Base-by-base conservation (phyloP, 2,888 invertebrate genomes). In the Drosophila anomelani region DNA sequence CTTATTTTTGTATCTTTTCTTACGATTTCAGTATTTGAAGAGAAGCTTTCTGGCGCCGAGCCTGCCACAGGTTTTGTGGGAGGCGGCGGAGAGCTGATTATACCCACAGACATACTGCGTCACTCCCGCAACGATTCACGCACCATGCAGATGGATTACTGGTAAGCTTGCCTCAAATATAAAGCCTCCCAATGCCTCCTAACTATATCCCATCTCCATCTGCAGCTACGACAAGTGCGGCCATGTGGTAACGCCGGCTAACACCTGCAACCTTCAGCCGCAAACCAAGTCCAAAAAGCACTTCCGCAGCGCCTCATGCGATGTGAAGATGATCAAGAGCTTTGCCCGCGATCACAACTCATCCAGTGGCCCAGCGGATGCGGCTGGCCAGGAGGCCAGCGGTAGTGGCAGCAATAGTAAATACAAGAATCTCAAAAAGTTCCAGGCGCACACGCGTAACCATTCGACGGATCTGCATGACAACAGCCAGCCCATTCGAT, bases 21-120 rank as follows among this genome's bases (percentile, higher is more conserved):
- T 20, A 20, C 20, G 20, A 20, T 81, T 79, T 1, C 90, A 96
- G 96, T 96, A 64, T 96, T 96, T 91, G 96, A 96, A 88, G 96
- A 96, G 89, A 94, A 95, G 46, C 94, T 94, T 1, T 74, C 83
- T 17, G 79, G 79, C 7, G 92, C 93, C 17, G 90, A 90, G 17
- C 94, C 94, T 71, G 93, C 94, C 49, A 71, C 79, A 29, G 81
- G 84, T 4, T 85, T 87, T 41, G 90, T 82, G 26, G 71, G 80
- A 1, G 79, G 81, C 64, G 85, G 86, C 59, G 89, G 90, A 15
- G 92, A 93, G 54, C 64, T 92, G 34, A 88, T 92, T 13, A 83
- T 92, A 49, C 90, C 92, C 41, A 88, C 91, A 0, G 92, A 92
- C 7, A 85, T 91, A 10, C 59, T 90, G 61, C 82, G 92, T 2